Evolutionary conservation across 2,888 invertebrate genomes (phyloP), one percentile per base, ranked within the genome.

Genomic region (Brachyopa scutellaris): DNA sequence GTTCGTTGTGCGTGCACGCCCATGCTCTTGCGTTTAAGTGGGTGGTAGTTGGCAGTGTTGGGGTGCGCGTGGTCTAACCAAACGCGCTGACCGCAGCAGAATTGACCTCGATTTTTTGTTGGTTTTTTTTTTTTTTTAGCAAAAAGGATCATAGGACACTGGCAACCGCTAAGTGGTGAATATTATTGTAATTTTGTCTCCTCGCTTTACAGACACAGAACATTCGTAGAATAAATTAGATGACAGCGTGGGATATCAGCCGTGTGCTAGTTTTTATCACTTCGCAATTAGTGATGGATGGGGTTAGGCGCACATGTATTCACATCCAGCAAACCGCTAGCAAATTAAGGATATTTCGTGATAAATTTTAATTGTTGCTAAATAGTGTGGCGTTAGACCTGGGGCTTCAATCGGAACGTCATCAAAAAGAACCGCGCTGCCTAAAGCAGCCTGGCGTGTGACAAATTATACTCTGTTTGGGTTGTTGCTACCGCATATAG

Each of bases 281-380:
- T n/a, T n/a, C n/a, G n/a, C 23, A 23, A 13, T 19, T 2, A n/a
- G 21, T 47, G 42, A 26, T 29, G 17, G 42, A 31, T 11, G 19
- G 23, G 26, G 9, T 17, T n/a, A 26, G 2, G 17, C 19, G 51
- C 15, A 49, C 19, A 42, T 47, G 45, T 19, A 57, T 31, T 21
- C 31, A 8, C 19, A 11, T 15, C 6, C 8, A 15, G 2, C 33
- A 53, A 59, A 66, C 73, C 45, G 33, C 73, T 62, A 57, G 62
- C 79, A 80, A 80, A 80, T 80, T 62, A 57, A 69, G 67, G 61
- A 74, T 80, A 80, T 80, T 80, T 74, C 74, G 79, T 80, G 79
- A 80, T 69, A 62, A 74, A 69, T 74, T 80, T 74, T 74, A 80
- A 80, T 74, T 80, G 74, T 55, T 80, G 49, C 74, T 74, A 67